Conservation (phyloP, 2,888 invertebrate genomes). For the Conchocele bisecta region DNA sequence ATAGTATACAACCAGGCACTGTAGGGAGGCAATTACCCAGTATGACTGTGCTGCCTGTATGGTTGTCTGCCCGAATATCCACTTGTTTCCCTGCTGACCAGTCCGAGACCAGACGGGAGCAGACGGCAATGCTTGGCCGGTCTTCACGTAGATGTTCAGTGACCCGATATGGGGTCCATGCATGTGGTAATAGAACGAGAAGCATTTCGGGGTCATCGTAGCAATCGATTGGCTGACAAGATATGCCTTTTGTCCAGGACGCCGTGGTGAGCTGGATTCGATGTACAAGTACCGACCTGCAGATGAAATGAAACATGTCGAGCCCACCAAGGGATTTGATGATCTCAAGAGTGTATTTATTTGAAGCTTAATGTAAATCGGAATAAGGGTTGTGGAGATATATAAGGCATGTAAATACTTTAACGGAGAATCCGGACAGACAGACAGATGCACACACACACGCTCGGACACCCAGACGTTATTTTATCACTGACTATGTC, state of each 20-base stretch:
- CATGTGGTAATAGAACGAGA: slow-evolving; percentile 76
- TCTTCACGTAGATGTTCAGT: slow-evolving; percentile 66
- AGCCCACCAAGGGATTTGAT: too few relatives aligned
- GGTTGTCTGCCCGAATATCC: slow-evolving; percentile 70
- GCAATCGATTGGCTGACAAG: slow-evolving; percentile 62
- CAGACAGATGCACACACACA: too few relatives aligned
- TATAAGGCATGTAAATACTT: too few relatives aligned
- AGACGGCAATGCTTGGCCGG: slow-evolving; percentile 50
- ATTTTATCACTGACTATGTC: too few relatives aligned
- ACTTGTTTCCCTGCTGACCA: slow-evolving; percentile 68
- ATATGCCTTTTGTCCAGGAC: slow-evolving; percentile 63
- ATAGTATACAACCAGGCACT: too few relatives aligned
- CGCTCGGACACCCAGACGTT: too few relatives aligned
- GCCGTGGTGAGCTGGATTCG: slow-evolving; percentile 65
- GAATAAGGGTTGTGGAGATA: too few relatives aligned
- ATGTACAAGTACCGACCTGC: slow-evolving; percentile 77
- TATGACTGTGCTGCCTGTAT: slow-evolving; percentile 50
- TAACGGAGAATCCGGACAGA: too few relatives aligned
- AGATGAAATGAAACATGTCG: too few relatives aligned
- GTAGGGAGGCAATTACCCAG: too few relatives aligned
- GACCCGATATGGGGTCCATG: slow-evolving; percentile 65
- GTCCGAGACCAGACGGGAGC: slow-evolving; percentile 65
- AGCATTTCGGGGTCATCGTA: slow-evolving; percentile 58
- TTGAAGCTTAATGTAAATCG: too few relatives aligned
- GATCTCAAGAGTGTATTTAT: too few relatives aligned